These are phyloP conservation scores for Motacilla tschutschensis DNA, from an alignment of 2,113 vertebrate genomes.

Conservation along the genomic window DNA sequence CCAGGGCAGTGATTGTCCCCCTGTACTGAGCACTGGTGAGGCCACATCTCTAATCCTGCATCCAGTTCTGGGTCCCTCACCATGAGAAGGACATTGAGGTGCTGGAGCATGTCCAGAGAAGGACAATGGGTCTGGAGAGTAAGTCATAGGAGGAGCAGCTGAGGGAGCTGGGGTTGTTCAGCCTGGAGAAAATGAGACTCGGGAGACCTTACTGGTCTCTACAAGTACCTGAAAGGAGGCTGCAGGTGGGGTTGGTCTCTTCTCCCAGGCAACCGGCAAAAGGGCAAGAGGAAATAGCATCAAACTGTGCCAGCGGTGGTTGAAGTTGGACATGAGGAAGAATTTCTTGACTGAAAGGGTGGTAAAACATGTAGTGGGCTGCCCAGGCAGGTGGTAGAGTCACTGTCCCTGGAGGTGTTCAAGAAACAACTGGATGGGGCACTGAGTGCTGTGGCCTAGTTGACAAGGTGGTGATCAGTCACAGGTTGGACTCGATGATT, in stretches of 20 bases:
- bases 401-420: not conserved
- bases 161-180: not conserved
- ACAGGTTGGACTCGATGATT: not conserved
- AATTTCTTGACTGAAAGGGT: not conserved
- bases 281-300: not conserved
- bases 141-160: not conserved
- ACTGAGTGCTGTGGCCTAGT: not conserved
- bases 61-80: not conserved
- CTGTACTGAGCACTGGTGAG: not conserved
- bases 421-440: accelerated
- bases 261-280: not conserved
- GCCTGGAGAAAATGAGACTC: not conserved
- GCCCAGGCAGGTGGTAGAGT: not conserved
- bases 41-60: not conserved
- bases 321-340: not conserved
- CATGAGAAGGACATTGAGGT: not conserved
- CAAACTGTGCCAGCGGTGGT: accelerated
- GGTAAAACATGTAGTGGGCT: not conserved
- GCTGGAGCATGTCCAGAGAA: not conserved
- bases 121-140: not conserved
- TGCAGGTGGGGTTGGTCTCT: not conserved
- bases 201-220: not conserved
- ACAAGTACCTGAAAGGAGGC: not conserved
- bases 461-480: not conserved
- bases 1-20: not conserved